Conservation (phyloP, 1,140 invertebrate genomes). For the Charaxes varanes region DNA sequence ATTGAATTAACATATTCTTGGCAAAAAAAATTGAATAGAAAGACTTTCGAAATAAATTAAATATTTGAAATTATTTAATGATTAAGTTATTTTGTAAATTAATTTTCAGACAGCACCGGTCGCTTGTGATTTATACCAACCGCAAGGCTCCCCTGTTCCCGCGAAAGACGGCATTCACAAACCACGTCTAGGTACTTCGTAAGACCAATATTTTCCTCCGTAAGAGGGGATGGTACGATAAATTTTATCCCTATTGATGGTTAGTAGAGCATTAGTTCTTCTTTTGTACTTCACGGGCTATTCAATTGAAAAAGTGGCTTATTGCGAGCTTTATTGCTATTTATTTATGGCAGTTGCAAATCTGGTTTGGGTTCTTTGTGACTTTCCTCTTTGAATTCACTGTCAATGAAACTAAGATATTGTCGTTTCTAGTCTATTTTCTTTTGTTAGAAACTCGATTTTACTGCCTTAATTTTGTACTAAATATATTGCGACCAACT, state of each 20-base stretch:
- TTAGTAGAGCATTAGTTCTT: constrained; percentile 62
- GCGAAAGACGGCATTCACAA: constrained; percentile 52
- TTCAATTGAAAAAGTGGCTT: constrained; percentile 57
- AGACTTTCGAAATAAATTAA: too few species aligned
- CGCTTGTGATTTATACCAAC: constrained; percentile 18
- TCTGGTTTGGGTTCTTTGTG: constrained; percentile 3
- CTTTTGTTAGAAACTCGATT: too few species aligned
- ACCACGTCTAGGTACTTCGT: constrained; percentile 59
- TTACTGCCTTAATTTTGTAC: too few species aligned
- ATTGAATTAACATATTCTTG: neutral
- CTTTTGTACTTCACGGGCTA: constrained; percentile 50
- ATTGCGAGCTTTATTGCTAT: constrained; percentile 27
- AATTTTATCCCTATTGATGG: constrained; percentile 62
- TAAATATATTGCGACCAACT: too few species aligned
- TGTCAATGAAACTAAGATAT: too few species aligned
- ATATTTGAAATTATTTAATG: too few species aligned
- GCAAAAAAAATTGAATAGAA: too few species aligned
- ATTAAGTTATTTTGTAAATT: too few species aligned
- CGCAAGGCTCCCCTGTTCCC: constrained; percentile 20
- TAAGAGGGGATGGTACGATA: constrained; percentile 53
- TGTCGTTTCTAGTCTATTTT: too few species aligned
- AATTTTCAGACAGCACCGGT: too few species aligned
- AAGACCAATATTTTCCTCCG: constrained; percentile 65
- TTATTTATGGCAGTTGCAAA: constrained; percentile 12
- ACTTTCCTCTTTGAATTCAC: neutral